A percentile compares a stretch with the other conserved stretches of the same genome.
Evolutionary conservation across 2,113 vertebrate genomes (phyloP).

Genomic region (Hirundichthys speculiger): DNA sequence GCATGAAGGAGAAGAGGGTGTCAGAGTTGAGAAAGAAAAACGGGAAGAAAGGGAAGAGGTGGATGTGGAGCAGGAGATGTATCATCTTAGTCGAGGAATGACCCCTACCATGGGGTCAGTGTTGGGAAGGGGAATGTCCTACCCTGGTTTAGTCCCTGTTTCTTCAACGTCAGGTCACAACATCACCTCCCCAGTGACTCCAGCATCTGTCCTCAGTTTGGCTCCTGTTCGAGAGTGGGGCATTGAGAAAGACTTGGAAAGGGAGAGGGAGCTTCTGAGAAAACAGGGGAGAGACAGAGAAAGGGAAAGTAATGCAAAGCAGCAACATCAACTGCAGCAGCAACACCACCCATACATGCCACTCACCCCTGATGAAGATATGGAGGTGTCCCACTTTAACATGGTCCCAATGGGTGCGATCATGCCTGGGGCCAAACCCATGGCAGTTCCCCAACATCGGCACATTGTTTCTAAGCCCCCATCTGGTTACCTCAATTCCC

Average conservation of each 20-base stretch:
- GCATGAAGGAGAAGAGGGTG: conserved; percentile 52
- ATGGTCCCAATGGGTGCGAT: conserved; percentile 75
- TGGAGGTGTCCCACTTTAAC: conserved; percentile 82
- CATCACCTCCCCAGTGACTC: conserved; percentile 67
- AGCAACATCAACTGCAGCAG: conserved; percentile 46
- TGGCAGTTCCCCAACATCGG: conserved; percentile 72
- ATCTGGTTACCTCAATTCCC: conserved; percentile 78
- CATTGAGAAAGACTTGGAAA: conserved; percentile 65
- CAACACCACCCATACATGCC: conserved; percentile 74
- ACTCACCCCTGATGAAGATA: conserved; percentile 81
- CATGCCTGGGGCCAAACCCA: conserved; percentile 69
- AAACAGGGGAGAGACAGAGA: conserved; percentile 71
- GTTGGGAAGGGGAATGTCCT: conserved; percentile 63
- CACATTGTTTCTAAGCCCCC: conserved; percentile 83
- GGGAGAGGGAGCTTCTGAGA: conserved; percentile 63
- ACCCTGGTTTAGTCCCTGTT: conserved; percentile 59
- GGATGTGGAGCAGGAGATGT: conserved; percentile 83
- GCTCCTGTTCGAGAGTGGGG: conserved; percentile 69
- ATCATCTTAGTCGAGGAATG: conserved; percentile 82
- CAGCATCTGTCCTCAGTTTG: conserved; percentile 68
- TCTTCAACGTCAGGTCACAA: conserved; percentile 72
- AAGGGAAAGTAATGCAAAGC: conserved; percentile 61
- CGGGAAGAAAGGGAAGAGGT: conserved; percentile 79
- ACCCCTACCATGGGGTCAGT: conserved; percentile 54
- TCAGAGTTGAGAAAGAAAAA: conserved; percentile 72